These are phyloP conservation scores for Habrosyne pyritoides DNA, from an alignment of 2,888 invertebrate genomes.

Conservation along the genomic window DNA sequence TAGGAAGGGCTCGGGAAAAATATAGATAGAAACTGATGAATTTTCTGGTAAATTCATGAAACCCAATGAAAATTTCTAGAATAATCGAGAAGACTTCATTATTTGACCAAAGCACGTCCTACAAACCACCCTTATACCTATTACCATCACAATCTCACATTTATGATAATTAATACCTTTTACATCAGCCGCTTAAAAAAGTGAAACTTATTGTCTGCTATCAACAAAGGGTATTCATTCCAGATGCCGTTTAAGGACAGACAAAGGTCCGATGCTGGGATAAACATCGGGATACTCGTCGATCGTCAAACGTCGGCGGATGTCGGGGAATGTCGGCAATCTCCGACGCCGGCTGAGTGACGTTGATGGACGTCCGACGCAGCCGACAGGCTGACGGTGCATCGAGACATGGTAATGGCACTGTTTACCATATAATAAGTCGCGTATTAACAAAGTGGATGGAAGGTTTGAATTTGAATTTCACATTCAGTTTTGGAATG, in stretches of 20 bases:
- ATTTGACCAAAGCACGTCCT: conserved; percentile 26
- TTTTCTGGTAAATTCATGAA: neutral
- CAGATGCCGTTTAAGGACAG: conserved; percentile 74
- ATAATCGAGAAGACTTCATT: conserved; percentile 23
- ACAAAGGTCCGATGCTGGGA: conserved; percentile 70
- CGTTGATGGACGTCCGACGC: conserved; percentile 74
- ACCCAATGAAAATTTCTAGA: neutral
- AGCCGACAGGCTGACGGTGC: conserved; percentile 51
- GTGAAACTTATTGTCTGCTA: conserved; percentile 54
- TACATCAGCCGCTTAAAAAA: conserved; percentile 42
- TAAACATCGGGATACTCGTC: conserved; percentile 61
- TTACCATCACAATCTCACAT: conserved; percentile 43
- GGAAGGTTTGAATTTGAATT: conserved; percentile 50
- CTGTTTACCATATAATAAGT: conserved; percentile 81
- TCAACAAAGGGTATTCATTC: conserved; percentile 67
- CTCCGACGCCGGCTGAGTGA: conserved; percentile 58
- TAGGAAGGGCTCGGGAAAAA: too few relatives aligned
- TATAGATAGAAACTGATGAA: neutral
- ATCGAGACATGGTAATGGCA: conserved; percentile 76
- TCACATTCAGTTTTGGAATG: conserved; percentile 44
- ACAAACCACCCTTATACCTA: conserved; percentile 28
- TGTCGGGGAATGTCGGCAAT: conserved; percentile 51
- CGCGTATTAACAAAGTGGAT: conserved; percentile 58
- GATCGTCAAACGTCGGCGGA: conserved; percentile 68
- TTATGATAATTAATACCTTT: conserved; percentile 73